Evolutionary conservation across 1,140 invertebrate genomes (phyloP).

Genomic region (Calephelis virginiensis): DNA sequence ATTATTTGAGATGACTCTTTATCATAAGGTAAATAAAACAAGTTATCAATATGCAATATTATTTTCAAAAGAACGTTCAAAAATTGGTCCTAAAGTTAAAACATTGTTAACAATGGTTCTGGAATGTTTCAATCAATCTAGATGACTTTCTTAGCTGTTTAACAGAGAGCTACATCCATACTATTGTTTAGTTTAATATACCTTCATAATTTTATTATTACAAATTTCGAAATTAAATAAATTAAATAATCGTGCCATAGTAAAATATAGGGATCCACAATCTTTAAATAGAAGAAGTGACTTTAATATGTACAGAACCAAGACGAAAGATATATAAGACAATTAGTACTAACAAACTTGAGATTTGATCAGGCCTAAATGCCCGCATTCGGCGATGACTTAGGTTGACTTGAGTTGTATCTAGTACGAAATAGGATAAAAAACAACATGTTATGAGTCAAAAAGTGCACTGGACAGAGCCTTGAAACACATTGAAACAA

Average conservation of each 20-base stretch:
- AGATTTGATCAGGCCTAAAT: too few species aligned
- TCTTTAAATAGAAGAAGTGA: too few species aligned
- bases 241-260: slow-evolving; percentile 4
- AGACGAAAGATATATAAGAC: too few species aligned
- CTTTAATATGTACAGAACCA: too few species aligned
- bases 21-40: slow-evolving; percentile 41
- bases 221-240: slow-evolving; percentile 8
- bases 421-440: too few species aligned
- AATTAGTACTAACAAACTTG: too few species aligned
- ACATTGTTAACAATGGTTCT: slow-evolving; percentile 77
- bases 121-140: slow-evolving; percentile 71
- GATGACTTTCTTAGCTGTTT: slow-evolving; percentile 49
- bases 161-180: slow-evolving; percentile 58
- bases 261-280: background rate
- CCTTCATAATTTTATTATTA: background rate
- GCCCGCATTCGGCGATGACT: too few species aligned
- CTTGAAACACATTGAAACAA: too few species aligned
- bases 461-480: too few species aligned
- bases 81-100: slow-evolving; percentile 77
- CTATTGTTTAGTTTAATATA: background rate
- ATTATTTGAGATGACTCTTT: slow-evolving; percentile 13
- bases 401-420: too few species aligned
- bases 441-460: too few species aligned
- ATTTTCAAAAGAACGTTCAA: slow-evolving; percentile 78
- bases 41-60: slow-evolving; percentile 73